phyloP scores from a whole-genome alignment of 2,888 invertebrate genomes.

The Asteroscopus sphinx region DNA sequence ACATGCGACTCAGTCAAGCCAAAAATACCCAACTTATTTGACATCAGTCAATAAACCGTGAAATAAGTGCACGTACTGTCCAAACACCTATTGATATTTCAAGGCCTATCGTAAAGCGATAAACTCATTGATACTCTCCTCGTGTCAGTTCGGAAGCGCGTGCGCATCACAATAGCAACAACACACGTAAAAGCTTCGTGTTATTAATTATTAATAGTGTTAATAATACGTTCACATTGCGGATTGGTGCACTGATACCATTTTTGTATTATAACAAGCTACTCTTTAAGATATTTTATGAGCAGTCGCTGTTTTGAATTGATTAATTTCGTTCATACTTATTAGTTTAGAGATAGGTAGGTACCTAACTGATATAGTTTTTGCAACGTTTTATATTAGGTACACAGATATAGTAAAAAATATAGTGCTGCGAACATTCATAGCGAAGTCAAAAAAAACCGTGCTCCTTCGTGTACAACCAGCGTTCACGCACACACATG shows the following conservation, averaged over 20 bases:
- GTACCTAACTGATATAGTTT: too few species aligned
- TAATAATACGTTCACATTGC: constrained; percentile 50
- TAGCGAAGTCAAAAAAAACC: too few species aligned
- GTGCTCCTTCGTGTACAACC: too few species aligned
- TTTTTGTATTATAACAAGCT: constrained; percentile 40
- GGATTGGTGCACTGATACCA: constrained; percentile 48
- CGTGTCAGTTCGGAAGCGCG: constrained; percentile 61
- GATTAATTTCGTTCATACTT: constrained; percentile 2
- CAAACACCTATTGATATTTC: constrained; percentile 62
- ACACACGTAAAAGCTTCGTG: constrained; percentile 56
- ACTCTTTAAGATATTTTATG: constrained; percentile 27
- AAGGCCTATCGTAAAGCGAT: constrained; percentile 63
- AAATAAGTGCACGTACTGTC: constrained; percentile 64
- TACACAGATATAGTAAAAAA: too few species aligned
- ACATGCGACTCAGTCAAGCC: not conserved
- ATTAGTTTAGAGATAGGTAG: too few species aligned
- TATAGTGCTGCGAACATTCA: too few species aligned
- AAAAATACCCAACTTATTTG: constrained; percentile 16
- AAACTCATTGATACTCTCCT: constrained; percentile 67
- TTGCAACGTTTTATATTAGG: too few species aligned
- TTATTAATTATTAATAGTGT: constrained; percentile 57
- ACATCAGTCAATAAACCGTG: constrained; percentile 20
- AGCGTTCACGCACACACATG: too few species aligned
- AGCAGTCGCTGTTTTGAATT: constrained; percentile 21
- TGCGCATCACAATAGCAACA: constrained; percentile 64